Evolutionary conservation across 2,113 vertebrate species (phyloP).

Genomic region (Cyprinus carpio): DNA sequence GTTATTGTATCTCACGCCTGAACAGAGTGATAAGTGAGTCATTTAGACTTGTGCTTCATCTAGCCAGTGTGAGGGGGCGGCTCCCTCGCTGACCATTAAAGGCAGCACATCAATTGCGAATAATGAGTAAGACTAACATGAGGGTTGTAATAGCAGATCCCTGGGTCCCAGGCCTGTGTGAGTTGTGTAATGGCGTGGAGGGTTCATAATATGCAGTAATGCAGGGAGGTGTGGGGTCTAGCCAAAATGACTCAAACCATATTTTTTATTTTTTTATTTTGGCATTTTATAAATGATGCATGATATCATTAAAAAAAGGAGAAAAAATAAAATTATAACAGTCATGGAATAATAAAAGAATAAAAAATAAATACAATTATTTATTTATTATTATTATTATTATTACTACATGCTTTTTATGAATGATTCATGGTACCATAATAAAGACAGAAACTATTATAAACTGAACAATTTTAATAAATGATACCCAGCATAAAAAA

Average conservation of each 20-base stretch:
- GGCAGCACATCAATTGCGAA: slow-evolving; percentile 45
- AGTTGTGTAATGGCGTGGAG: slow-evolving; percentile 29
- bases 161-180: slow-evolving; percentile 23
- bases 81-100: slow-evolving; percentile 43
- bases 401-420: too few relatives aligned
- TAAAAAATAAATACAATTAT: too few relatives aligned
- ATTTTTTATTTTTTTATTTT: neutral
- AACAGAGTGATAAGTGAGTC: slow-evolving; percentile 40
- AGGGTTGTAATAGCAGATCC: slow-evolving; percentile 30
- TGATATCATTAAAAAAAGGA: too few relatives aligned
- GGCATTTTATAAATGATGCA: too few relatives aligned
- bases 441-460: too few relatives aligned
- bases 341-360: too few relatives aligned
- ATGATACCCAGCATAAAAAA: too few relatives aligned
- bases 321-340: too few relatives aligned
- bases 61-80: slow-evolving; percentile 16
- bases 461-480: too few relatives aligned
- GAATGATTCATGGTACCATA: too few relatives aligned
- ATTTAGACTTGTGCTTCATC: slow-evolving; percentile 43
- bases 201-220: slow-evolving; percentile 31
- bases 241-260: neutral
- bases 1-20: slow-evolving; percentile 32
- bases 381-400: too few relatives aligned
- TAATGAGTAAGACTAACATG: slow-evolving; percentile 35
- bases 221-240: neutral